Evolutionary conservation across 2,113 vertebrate genomes (phyloP), one percentile per base, ranked within the genome.

Genomic region (Marmota monax): DNA sequence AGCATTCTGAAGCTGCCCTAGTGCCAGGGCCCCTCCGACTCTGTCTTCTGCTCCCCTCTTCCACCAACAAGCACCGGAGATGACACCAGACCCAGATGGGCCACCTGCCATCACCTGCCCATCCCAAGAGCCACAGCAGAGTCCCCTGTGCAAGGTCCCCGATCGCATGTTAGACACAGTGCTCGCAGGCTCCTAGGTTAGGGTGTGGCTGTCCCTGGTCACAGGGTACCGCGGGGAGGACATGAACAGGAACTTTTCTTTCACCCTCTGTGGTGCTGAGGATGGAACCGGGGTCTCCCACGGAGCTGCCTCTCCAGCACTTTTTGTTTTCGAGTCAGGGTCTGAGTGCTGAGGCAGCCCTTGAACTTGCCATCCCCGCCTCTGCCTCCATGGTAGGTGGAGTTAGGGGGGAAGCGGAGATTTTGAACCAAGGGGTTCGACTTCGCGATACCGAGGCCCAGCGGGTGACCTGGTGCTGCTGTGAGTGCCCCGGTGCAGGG

Each of bases 151-250:
- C 29, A 18, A 48, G 63, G 32, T 77, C 39, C 22, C 73, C 25
- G 25, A 42, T 53, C 17, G 17, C 25, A 22, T 0, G 3, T 20
- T 2, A 58, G 65, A 3, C 25, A 39, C 20, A 25, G 22, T 2
- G 6, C 0, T 29, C 67, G 7, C 1, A 3, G 20, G 29, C 18
- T 56, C 23, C 2, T 1, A 51, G 48, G 6, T 37, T 0, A 3
- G 14, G 34, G 29, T 2, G 0, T 18, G 48, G 48, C 10, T 37
- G 48, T 70, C 34, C 37, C 25, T 53, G 14, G 67, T 10, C 0
- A 4, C 23, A 34, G 13, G 20, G 39, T 9, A 23, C 39, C 8
- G 6, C 17, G 2, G 37, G 37, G 27, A 17, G 53, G 34, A 23
- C 10, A 10, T 27, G 45, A 17, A 70, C 34, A 18, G 67, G 67